Evolutionary conservation across 2,888 invertebrate species (phyloP).

Genomic region (Zeuzera pyrina): DNA sequence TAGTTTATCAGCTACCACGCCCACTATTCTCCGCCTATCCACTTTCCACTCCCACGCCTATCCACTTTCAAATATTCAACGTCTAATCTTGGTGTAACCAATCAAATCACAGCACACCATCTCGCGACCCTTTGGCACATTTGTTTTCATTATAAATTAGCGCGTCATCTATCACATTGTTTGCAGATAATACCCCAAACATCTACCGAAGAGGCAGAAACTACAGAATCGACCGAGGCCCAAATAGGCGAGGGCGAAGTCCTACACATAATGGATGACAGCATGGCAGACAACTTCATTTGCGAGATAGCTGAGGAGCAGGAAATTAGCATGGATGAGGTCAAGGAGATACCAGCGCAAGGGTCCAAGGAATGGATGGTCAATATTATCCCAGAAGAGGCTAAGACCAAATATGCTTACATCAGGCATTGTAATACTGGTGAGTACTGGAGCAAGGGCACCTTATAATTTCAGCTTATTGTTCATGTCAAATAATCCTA

Average conservation of each 20-base stretch:
- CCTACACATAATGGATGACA: slow-evolving; percentile 47
- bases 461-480: too few species aligned
- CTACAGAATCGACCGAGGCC: slow-evolving; percentile 4
- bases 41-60: too few species aligned
- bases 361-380: slow-evolving; percentile 54
- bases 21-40: too few species aligned
- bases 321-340: slow-evolving; percentile 61
- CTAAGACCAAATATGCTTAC: slow-evolving; percentile 55
- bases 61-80: too few species aligned
- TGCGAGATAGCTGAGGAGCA: slow-evolving; percentile 67
- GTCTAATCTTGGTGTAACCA: too few species aligned
- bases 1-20: too few species aligned
- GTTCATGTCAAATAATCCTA: too few species aligned
- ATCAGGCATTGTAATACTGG: slow-evolving; percentile 55
- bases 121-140: too few species aligned
- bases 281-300: slow-evolving; percentile 53
- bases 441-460: too few species aligned
- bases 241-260: slow-evolving; percentile 27
- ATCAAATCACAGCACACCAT: too few species aligned
- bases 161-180: too few species aligned
- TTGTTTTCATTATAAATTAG: too few species aligned
- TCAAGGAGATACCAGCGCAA: slow-evolving; percentile 42
- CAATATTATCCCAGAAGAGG: slow-evolving; percentile 49
- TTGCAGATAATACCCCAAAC: slow-evolving; percentile 48
- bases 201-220: slow-evolving; percentile 20